Percentiles rank a stretch among this genome's conserved stretches.
Conservation (phyloP, 2,113 vertebrate genomes). For the Meriones unguiculatus region DNA sequence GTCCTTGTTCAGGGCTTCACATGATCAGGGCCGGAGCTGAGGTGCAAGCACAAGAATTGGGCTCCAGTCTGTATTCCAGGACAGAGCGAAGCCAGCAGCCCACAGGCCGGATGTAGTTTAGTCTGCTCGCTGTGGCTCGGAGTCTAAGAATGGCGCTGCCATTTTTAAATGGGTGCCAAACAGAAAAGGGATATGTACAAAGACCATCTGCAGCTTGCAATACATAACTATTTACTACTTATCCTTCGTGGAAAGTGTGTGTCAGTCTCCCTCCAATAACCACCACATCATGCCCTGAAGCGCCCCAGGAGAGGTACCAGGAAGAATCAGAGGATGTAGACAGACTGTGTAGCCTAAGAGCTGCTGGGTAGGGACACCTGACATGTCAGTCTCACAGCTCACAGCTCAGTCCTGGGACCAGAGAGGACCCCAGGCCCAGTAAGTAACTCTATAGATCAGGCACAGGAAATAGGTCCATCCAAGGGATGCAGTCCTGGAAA, state of each 20-base stretch:
- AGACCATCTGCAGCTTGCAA: not conserved
- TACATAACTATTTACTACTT: not conserved
- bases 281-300: not conserved
- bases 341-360: not conserved
- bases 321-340: not conserved
- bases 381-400: not conserved
- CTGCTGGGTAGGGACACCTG: too few species aligned
- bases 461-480: not conserved
- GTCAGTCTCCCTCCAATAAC: not conserved
- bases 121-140: not conserved
- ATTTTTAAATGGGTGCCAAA: not conserved
- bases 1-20: not conserved
- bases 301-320: not conserved
- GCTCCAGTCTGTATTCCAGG: not conserved
- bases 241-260: not conserved
- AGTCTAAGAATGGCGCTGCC: not conserved
- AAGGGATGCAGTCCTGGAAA: not conserved
- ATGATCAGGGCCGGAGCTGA: too few species aligned
- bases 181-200: not conserved
- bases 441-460: not conserved
- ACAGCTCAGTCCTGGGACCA: not conserved
- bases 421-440: not conserved
- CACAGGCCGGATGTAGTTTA: not conserved
- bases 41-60: not conserved
- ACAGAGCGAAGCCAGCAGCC: not conserved